A percentile compares a stretch with the other conserved stretches of the same genome.
Conservation (phyloP, 2,797 vertebrate species). For the Luscinia luscinia region DNA sequence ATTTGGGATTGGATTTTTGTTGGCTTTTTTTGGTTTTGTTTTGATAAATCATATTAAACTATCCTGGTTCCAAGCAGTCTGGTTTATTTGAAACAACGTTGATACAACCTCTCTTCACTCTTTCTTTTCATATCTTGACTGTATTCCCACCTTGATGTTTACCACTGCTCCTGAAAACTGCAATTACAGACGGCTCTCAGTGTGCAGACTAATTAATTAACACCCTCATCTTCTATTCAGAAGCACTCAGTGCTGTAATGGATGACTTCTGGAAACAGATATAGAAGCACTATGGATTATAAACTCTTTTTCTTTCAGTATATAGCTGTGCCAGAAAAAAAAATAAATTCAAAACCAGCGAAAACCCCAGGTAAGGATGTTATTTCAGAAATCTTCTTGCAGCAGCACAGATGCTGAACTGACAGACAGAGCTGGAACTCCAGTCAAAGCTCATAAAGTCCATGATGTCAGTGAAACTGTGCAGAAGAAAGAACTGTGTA, state of each 20-base stretch:
- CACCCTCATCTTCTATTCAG: background rate
- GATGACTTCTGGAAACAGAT: background rate
- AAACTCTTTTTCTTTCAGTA: background rate
- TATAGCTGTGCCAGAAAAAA: too few relatives aligned
- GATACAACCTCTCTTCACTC: background rate
- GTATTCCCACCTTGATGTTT: background rate
- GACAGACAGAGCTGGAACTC: background rate
- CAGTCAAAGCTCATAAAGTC: background rate
- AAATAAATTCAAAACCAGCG: background rate
- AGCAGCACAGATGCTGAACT: background rate
- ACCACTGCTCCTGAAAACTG: background rate
- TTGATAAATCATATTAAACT: background rate
- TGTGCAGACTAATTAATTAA: slow-evolving; percentile 25
- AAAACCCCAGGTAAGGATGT: background rate
- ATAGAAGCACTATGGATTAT: background rate
- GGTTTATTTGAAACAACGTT: background rate
- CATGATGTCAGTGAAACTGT: background rate
- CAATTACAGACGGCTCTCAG: background rate
- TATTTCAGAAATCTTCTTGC: background rate
- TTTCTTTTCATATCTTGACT: background rate
- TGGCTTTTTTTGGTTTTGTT: background rate
- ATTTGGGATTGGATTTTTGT: background rate
- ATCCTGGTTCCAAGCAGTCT: background rate
- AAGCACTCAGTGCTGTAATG: background rate
- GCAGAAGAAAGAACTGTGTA: background rate